Evolutionary conservation across 2,888 invertebrate species (phyloP).

Genomic region (Lepidonotus clava): DNA sequence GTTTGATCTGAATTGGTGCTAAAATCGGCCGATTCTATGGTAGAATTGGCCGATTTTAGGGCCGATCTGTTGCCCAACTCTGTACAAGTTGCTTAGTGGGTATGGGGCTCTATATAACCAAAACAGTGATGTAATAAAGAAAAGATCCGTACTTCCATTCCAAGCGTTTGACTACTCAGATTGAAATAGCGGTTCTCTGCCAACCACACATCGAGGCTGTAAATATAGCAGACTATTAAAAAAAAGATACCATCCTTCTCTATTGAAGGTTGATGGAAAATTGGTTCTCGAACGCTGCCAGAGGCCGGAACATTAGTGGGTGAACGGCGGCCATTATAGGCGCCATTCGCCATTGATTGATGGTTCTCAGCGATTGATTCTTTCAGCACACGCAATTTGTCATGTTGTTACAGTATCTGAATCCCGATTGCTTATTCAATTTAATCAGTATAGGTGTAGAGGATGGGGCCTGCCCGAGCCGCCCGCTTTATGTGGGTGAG

Average conservation of each 20-base stretch:
- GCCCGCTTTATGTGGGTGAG: background rate
- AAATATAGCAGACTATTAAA: too few relatives aligned
- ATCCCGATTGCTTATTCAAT: slow-evolving; percentile 23
- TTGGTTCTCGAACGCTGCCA: background rate
- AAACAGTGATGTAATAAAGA: too few relatives aligned
- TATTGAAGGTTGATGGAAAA: too few relatives aligned
- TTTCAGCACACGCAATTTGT: slow-evolving; percentile 24
- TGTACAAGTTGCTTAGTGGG: too few relatives aligned
- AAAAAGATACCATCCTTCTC: too few relatives aligned
- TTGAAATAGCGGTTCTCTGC: too few relatives aligned
- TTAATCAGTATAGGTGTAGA: slow-evolving; percentile 12
- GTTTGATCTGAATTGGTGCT: background rate
- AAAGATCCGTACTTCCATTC: too few relatives aligned
- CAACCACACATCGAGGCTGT: too few relatives aligned
- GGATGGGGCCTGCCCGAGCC: background rate
- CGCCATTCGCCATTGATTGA: slow-evolving; percentile 3
- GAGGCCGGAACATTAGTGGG: background rate
- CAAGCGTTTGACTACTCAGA: too few relatives aligned
- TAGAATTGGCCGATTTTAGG: too few relatives aligned
- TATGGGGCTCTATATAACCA: too few relatives aligned
- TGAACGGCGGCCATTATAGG: background rate
- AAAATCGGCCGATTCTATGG: background rate
- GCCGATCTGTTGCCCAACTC: too few relatives aligned
- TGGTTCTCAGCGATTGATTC: slow-evolving; percentile 28
- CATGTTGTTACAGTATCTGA: slow-evolving; percentile 26